Evolutionary conservation across 2,888 invertebrate species (phyloP).

Genomic region (Dolichopus griseipennis): DNA sequence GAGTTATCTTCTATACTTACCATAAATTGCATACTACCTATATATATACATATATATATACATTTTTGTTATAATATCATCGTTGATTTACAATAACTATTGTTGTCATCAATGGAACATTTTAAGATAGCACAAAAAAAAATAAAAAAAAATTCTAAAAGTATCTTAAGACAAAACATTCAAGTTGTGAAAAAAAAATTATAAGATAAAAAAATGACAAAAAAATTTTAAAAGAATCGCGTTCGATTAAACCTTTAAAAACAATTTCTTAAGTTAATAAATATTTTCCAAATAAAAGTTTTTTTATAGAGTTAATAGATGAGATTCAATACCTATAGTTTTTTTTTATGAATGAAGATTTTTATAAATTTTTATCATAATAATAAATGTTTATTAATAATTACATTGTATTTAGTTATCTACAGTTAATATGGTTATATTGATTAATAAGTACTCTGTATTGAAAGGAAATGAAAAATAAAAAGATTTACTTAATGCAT

Average conservation of each 20-base stretch:
- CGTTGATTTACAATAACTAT: background rate
- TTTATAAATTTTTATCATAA: no score
- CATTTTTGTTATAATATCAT: no score
- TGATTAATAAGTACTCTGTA: no score
- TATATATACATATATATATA: no score
- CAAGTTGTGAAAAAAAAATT: background rate
- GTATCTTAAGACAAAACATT: background rate
- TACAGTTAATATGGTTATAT: no score
- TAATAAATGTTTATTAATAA: no score
- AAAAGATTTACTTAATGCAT: no score
- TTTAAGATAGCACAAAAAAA: background rate
- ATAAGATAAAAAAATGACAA: background rate
- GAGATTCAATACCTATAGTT: background rate
- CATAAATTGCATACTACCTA: no score
- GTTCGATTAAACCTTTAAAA: background rate
- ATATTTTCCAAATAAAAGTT: background rate
- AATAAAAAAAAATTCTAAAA: background rate
- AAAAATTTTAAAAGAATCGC: background rate
- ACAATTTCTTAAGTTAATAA: background rate
- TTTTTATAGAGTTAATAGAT: background rate
- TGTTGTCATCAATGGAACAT: slow-evolving; percentile 4
- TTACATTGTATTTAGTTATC: no score
- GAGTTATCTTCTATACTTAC: background rate
- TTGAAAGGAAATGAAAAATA: no score
- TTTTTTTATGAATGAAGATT: no score